Conservation (phyloP, 2,797 vertebrate species). For the Falco concolor region DNA sequence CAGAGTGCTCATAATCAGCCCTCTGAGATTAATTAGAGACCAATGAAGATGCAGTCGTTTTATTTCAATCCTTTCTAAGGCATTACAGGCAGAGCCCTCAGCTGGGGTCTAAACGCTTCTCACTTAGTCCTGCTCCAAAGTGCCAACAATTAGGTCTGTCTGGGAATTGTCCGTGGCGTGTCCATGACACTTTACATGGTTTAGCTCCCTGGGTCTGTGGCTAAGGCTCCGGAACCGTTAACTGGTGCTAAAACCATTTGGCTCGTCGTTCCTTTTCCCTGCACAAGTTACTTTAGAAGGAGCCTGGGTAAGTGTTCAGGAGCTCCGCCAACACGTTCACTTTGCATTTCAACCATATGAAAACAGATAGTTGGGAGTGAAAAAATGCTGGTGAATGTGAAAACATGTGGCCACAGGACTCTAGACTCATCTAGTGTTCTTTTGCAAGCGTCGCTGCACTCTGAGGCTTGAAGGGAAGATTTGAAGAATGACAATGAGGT, state of each 20-base stretch:
- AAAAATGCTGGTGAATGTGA: not conserved
- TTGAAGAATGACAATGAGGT: slow-evolving; percentile 50
- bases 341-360: not conserved
- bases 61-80: not conserved
- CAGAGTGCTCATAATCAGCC: not conserved
- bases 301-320: not conserved
- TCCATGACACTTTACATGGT: not conserved
- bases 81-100: not conserved
- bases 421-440: not conserved
- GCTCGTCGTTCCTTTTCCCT: not conserved
- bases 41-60: not conserved
- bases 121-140: not conserved
- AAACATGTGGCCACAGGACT: not conserved
- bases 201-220: not conserved
- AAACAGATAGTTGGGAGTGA: not conserved
- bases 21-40: not conserved
- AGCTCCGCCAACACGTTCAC: fast-evolving
- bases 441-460: not conserved
- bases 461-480: not conserved
- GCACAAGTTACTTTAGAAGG: fast-evolving
- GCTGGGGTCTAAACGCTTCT: not conserved
- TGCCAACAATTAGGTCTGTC: not conserved
- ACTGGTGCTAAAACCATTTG: fast-evolving
- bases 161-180: not conserved
- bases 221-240: not conserved